These are phyloP conservation scores for Eubucco bourcierii DNA, from an alignment of 2,113 vertebrate genomes.

Conservation along the genomic window DNA sequence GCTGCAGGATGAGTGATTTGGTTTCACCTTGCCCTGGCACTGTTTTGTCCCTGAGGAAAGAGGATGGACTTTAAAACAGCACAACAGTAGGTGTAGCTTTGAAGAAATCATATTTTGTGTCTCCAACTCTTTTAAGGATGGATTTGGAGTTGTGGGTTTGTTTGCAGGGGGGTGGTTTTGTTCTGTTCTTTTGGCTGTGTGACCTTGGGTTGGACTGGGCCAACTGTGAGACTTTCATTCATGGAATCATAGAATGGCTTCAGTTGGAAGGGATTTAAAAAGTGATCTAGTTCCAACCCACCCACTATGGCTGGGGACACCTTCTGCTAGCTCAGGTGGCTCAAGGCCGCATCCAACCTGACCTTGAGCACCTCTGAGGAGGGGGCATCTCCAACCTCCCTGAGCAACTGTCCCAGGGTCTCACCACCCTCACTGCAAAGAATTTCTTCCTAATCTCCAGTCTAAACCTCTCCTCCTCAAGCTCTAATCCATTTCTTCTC, in stretches of 20 bases:
- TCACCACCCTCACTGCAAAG: neutral
- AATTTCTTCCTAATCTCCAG: too few relatives aligned
- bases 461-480: too few relatives aligned
- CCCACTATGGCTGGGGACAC: too few relatives aligned
- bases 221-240: neutral
- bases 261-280: too few relatives aligned
- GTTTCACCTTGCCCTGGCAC: neutral
- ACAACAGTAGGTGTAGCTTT: neutral
- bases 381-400: too few relatives aligned
- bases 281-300: too few relatives aligned
- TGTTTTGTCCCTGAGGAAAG: neutral
- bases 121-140: neutral
- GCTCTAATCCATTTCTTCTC: too few relatives aligned
- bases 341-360: too few relatives aligned
- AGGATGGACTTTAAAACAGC: neutral
- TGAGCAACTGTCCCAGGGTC: too few relatives aligned
- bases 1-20: rapidly evolving
- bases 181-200: neutral
- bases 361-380: too few relatives aligned
- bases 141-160: too few relatives aligned
- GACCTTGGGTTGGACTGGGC: neutral
- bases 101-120: neutral
- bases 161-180: neutral
- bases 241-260: neutral
- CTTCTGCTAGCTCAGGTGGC: too few relatives aligned